A percentile compares a stretch with the other conserved stretches of the same genome.
Conservation (phyloP, 2,888 invertebrate species). For the Brenthis ino region DNA sequence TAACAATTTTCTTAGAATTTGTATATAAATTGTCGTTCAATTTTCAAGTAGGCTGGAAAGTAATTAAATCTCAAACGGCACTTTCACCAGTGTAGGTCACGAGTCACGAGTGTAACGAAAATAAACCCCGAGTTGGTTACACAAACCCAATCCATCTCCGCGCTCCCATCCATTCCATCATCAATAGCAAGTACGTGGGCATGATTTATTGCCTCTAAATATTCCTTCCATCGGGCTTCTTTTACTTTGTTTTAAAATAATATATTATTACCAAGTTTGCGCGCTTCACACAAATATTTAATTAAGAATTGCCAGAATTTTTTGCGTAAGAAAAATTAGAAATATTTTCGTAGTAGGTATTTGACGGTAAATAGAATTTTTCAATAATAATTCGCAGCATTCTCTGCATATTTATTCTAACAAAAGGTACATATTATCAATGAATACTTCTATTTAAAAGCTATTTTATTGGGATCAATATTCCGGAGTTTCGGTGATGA, state of each 20-base stretch:
- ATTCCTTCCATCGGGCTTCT: constrained; percentile 8
- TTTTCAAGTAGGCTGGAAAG: constrained; percentile 6
- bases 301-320: constrained; percentile 18
- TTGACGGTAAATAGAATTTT: not conserved
- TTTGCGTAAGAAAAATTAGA: constrained; percentile 7
- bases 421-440: no score
- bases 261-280: constrained; percentile 17
- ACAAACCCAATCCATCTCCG: constrained; percentile 29
- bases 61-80: constrained; percentile 18
- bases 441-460: no score
- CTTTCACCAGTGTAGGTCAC: constrained; percentile 23
- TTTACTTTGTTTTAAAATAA: constrained; percentile 19
- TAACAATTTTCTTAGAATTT: not conserved
- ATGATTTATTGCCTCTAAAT: constrained; percentile 28
- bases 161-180: constrained; percentile 24
- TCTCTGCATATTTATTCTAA: no score
- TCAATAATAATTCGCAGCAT: no score
- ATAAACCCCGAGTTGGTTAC: constrained; percentile 26
- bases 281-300: constrained; percentile 23
- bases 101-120: constrained; percentile 25
- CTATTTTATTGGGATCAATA: no score
- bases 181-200: constrained; percentile 23
- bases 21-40: not conserved
- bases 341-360: constrained; percentile 6
- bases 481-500: no score